Conservation (phyloP, 2,797 vertebrate species). For the Geotrypetes seraphini region DNA sequence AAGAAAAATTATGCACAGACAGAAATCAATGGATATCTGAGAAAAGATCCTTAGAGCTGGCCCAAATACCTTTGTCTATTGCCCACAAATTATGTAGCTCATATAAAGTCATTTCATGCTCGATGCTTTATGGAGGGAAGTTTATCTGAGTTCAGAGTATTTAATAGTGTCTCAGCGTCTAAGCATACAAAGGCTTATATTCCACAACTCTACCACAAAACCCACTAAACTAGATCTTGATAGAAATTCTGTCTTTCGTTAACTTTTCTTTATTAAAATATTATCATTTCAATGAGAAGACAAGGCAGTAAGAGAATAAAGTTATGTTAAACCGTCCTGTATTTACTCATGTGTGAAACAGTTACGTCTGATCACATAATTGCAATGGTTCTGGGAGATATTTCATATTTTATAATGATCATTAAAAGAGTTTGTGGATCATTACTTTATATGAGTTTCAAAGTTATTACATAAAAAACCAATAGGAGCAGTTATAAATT, state of each 20-base stretch:
- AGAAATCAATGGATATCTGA: too few species aligned
- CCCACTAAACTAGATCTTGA: slow-evolving; percentile 60
- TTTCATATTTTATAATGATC: slow-evolving; percentile 79
- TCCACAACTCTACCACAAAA: slow-evolving; percentile 61
- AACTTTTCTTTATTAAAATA: slow-evolving; percentile 70
- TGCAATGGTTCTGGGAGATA: slow-evolving; percentile 68
- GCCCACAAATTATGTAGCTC: too few species aligned
- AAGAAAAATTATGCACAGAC: too few species aligned
- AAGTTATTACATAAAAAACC: slow-evolving; percentile 75
- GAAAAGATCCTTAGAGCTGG: too few species aligned
- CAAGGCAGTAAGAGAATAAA: slow-evolving; percentile 70
- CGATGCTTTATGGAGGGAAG: too few species aligned
- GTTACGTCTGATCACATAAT: slow-evolving; percentile 75
- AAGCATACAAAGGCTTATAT: slow-evolving; percentile 65
- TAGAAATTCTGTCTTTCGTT: slow-evolving; percentile 64
- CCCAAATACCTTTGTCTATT: too few species aligned
- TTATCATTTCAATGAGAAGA: slow-evolving; percentile 67
- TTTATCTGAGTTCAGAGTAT: too few species aligned
- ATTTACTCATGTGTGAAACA: slow-evolving; percentile 73
- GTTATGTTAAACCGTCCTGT: slow-evolving; percentile 71
- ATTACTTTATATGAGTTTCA: slow-evolving; percentile 75
- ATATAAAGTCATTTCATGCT: too few species aligned
- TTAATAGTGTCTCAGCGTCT: slow-evolving; percentile 48
- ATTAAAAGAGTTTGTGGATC: slow-evolving; percentile 79
- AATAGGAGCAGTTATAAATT: slow-evolving; percentile 69